phyloP scores from a whole-genome alignment of 2,797 vertebrate genomes.

The Arremon aurantiirostris region DNA sequence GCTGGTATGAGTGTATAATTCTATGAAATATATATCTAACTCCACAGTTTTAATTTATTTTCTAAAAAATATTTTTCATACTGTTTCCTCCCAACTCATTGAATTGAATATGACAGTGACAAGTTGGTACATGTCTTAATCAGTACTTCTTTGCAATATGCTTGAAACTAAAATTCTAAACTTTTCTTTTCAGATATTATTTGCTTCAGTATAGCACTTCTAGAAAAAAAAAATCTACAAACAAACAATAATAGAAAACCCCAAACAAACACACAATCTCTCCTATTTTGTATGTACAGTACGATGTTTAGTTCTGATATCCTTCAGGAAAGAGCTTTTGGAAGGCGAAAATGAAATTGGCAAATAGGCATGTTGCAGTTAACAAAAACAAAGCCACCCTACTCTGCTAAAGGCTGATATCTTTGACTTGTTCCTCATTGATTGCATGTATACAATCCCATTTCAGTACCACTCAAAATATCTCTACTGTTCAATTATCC shows the following conservation, averaged over 20 bases:
- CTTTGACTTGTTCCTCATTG: not conserved
- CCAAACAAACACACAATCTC: not conserved
- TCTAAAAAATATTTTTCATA: not conserved
- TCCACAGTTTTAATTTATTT: too few relatives aligned
- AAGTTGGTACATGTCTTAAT: not conserved
- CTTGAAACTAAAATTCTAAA: not conserved
- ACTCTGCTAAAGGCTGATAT: not conserved
- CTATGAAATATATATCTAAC: not conserved
- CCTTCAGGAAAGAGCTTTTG: not conserved
- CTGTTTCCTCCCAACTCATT: not conserved
- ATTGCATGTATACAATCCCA: not conserved
- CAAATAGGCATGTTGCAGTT: not conserved
- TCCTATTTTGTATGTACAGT: not conserved
- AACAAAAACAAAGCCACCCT: not conserved
- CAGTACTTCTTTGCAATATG: not conserved
- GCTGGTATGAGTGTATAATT: not conserved
- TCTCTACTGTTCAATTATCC: not conserved
- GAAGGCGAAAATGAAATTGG: not conserved
- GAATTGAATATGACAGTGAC: not conserved
- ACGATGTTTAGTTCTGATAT: not conserved
- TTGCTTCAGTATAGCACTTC: rapidly evolving
- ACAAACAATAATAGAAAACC: not conserved
- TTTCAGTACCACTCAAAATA: not conserved
- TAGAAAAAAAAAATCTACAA: not conserved
- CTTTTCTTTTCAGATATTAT: not conserved